Conservation (phyloP, 2,797 vertebrate species). For the Sciurus vulgaris region DNA sequence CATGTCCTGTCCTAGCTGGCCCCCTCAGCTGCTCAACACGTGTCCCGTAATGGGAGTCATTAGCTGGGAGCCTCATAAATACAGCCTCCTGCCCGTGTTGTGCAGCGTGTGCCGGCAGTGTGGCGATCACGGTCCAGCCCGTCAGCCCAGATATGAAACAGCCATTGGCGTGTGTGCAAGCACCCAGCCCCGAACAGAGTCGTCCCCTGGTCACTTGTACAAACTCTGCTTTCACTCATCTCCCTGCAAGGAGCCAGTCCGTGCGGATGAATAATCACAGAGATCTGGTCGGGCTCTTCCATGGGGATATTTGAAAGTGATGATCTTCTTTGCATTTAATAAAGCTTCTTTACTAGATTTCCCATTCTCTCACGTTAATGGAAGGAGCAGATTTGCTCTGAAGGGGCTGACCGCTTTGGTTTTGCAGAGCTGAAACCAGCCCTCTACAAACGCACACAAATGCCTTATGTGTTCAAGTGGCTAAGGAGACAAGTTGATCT, state of each 20-base stretch:
- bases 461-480: neutral
- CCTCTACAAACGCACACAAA: neutral
- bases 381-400: neutral
- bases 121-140: constrained; percentile 31
- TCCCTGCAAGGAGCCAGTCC: neutral
- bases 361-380: neutral
- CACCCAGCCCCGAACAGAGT: neutral
- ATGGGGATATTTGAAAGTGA: constrained; percentile 10
- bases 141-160: constrained; percentile 45
- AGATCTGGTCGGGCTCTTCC: constrained; percentile 54
- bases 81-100: constrained; percentile 73
- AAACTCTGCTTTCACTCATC: constrained; percentile 64
- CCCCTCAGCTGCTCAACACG: constrained; percentile 83
- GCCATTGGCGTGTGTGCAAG: neutral
- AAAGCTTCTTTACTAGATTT: constrained; percentile 25
- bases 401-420: neutral
- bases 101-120: constrained; percentile 57
- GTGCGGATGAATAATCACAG: constrained; percentile 52
- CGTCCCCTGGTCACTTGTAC: constrained; percentile 49
- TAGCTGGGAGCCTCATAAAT: constrained; percentile 83
- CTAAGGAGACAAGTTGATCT: neutral
- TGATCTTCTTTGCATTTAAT: constrained; percentile 49
- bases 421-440: neutral
- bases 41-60: constrained; percentile 84
- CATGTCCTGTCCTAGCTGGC: constrained; percentile 43